These are phyloP conservation scores for Lithosia quadra DNA, from an alignment of 2,888 invertebrate species.

Conservation along the genomic window DNA sequence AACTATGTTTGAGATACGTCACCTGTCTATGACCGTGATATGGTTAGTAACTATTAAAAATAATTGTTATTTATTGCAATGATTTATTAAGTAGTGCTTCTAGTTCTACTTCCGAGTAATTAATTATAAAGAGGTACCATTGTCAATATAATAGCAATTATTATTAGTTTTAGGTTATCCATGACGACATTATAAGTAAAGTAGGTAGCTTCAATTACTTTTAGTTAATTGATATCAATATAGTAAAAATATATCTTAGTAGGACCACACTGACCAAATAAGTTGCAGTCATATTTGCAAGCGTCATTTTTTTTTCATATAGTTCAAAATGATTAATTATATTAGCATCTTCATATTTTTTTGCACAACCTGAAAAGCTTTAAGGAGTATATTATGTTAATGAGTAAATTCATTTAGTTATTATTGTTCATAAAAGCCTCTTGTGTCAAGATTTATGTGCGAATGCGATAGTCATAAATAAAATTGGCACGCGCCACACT, in stretches of 20 bases:
- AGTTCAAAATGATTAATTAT: background rate
- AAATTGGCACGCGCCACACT: slow-evolving; percentile 25
- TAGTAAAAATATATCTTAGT: background rate
- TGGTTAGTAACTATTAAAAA: background rate
- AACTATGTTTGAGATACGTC: slow-evolving; percentile 61
- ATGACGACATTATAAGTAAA: no score
- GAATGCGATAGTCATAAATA: slow-evolving; percentile 26
- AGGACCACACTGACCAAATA: no score
- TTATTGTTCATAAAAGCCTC: background rate
- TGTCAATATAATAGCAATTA: background rate
- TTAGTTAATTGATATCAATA: background rate
- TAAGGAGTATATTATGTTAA: no score
- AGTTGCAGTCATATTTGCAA: no score
- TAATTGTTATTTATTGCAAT: background rate
- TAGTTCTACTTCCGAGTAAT: background rate
- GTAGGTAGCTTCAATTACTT: background rate
- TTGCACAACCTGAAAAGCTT: no score
- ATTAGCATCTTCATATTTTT: no score
- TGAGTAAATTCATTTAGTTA: no score
- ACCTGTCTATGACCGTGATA: slow-evolving; percentile 60
- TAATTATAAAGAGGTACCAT: background rate
- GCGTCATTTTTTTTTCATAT: background rate
- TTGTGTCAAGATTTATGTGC: background rate
- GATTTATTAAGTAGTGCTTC: background rate
- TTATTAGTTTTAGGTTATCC: no score